A percentile compares a stretch with the other conserved stretches of the same genome.
phyloP scores from a whole-genome alignment of 2,888 invertebrate genomes.

The Melanotus villosus region DNA sequence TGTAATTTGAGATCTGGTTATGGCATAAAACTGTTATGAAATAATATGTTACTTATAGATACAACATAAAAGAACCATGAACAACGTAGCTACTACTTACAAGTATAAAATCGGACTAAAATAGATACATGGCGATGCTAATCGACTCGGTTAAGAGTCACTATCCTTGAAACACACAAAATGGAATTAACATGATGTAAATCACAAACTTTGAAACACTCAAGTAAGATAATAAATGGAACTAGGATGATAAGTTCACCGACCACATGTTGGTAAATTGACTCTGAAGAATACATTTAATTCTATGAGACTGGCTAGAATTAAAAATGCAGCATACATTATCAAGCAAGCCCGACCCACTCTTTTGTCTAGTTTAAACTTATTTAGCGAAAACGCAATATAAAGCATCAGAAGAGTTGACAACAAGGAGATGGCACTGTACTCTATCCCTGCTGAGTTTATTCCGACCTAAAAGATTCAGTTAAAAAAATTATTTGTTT shows the following conservation, averaged over 20 bases:
- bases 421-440: constrained; percentile 90
- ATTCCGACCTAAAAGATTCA: constrained; percentile 79
- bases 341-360: constrained; percentile 88
- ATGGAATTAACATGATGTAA: constrained; percentile 23
- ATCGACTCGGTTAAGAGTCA: not conserved
- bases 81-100: constrained; percentile 12
- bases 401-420: constrained; percentile 89
- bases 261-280: constrained; percentile 88
- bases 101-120: constrained; percentile 8
- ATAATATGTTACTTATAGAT: not conserved
- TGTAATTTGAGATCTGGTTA: constrained; percentile 33
- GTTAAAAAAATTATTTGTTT: too few relatives aligned
- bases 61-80: not conserved
- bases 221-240: constrained; percentile 34
- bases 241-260: constrained; percentile 63
- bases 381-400: constrained; percentile 87
- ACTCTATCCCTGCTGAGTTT: constrained; percentile 91
- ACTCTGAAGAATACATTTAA: constrained; percentile 94
- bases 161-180: constrained; percentile 3
- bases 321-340: constrained; percentile 90
- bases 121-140: constrained; percentile 5
- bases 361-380: constrained; percentile 88
- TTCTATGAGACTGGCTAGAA: constrained; percentile 91
- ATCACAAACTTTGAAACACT: constrained; percentile 43
- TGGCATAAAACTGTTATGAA: constrained; percentile 6